These are phyloP conservation scores for Drosophila chauvacae DNA, from an alignment of 1,140 invertebrate species.

Conservation along the genomic window DNA sequence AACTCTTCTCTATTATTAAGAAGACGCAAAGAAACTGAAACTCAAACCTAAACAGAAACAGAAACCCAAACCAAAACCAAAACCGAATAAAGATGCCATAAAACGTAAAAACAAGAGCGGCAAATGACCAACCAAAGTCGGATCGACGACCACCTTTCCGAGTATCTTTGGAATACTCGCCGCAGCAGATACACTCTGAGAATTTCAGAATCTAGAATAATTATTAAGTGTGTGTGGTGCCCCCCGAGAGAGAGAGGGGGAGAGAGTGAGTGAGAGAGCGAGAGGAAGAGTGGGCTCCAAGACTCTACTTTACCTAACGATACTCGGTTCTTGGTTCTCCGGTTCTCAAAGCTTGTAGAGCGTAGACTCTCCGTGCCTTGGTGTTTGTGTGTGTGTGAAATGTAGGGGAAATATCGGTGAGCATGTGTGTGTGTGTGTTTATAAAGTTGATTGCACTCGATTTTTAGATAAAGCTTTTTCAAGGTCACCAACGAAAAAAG, in stretches of 20 bases:
- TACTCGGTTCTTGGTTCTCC: conserved; percentile 29
- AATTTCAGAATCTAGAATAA: conserved; percentile 70
- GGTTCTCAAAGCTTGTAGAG: conserved; percentile 34
- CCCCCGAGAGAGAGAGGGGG: not conserved
- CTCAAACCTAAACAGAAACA: conserved; percentile 32
- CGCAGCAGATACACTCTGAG: conserved; percentile 29
- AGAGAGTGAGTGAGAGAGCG: conserved; percentile 5
- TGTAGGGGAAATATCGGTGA: conserved; percentile 71
- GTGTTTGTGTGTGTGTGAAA: conserved; percentile 46
- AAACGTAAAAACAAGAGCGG: conserved; percentile 36
- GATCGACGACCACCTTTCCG: conserved; percentile 69
- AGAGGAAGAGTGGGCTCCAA: conserved; percentile 44
- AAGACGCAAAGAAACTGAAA: conserved; percentile 22
- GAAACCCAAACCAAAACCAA: conserved; percentile 31
- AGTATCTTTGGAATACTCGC: conserved; percentile 22
- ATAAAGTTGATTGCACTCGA: conserved; percentile 84
- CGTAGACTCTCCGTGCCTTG: conserved; percentile 16
- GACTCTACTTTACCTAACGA: conserved; percentile 72
- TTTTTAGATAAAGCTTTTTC: conserved; percentile 85
- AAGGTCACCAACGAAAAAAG: conserved; percentile 84
- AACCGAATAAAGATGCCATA: conserved; percentile 27
- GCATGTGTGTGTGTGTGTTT: conserved; percentile 55
- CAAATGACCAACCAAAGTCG: conserved; percentile 54
- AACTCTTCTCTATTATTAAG: conserved; percentile 34
- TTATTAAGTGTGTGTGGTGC: conserved; percentile 57